Base-by-base conservation (phyloP, 92 coral and sea anemone genomes). In the Zoanthus sansibaricus region DNA sequence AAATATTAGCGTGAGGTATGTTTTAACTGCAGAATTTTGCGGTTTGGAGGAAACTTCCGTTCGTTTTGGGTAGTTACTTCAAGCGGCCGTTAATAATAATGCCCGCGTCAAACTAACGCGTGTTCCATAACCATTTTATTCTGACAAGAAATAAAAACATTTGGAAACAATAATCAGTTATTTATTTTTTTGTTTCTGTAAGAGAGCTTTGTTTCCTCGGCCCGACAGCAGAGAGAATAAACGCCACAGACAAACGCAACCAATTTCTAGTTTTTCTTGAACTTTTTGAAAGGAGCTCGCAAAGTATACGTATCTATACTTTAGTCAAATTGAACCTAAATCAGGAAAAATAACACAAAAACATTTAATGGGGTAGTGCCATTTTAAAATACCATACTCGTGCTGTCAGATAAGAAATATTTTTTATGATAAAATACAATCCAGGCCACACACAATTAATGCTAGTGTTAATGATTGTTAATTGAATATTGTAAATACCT, bases 401-500 rank as follows among this genome's bases (percentile, higher is more conserved):
- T 80, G 73, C 73, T 18, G 45, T 44, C 31, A 32, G 45, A 7
- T 10, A 37, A 18, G 67, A 67, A 68, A 18, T 10, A 45, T 1
- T 20, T 45, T 48, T 67, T 80, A 20, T 16, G 17, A 46, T 79
- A 46, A 59, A 20, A 80, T n/a, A 51, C 61, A 80, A 52, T 46
- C 54, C 14, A 21, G 85, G 75, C 85, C 85, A 80, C 98, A 94
- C 98, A 93, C 98, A 94, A 87, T 89, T 86, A 84, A 55, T 46
- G 20, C 47, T 88, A 62, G 89, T 91, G 91, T 71, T 91, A 88
- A 92, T 89, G 90, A 83, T 86, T 85, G 89, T 93, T 92, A 94
- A 92, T 92, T 88, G 95, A 88, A 68, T 20, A 74, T 93, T 93
- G 91, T 91, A 93, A 94, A 91, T 96, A 93, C 92, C 87, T 94